These are phyloP conservation scores for Thalassaphorura encarpata DNA, from an alignment of 1,140 invertebrate species.

Conservation along the genomic window DNA sequence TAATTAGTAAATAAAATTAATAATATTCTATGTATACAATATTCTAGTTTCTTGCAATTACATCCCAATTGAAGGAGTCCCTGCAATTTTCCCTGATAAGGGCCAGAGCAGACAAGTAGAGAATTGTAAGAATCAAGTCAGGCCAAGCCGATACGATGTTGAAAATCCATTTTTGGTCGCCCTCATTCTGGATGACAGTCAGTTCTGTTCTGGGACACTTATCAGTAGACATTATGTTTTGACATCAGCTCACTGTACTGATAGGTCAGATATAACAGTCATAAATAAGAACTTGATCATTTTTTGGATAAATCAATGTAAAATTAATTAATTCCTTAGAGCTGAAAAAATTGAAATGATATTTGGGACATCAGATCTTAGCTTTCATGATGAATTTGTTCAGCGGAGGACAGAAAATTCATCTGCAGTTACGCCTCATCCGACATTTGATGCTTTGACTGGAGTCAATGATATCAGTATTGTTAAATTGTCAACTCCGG, in stretches of 20 bases:
- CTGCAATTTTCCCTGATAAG: constrained; percentile 1
- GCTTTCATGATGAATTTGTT: not conserved
- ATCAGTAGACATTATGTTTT: not conserved
- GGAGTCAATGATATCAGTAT: not conserved
- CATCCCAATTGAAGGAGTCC: not conserved
- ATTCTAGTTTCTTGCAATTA: not conserved
- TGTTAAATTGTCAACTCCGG: not conserved
- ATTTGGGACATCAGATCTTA: not conserved
- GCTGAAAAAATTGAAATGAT: not conserved
- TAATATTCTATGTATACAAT: not conserved
- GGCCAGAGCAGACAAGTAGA: not conserved
- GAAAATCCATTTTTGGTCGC: not conserved
- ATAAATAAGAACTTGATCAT: not conserved
- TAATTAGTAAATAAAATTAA: not conserved
- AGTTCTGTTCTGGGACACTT: constrained; percentile 1
- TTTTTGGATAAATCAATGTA: not conserved
- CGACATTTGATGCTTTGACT: not conserved
- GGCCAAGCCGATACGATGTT: not conserved
- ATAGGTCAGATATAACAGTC: not conserved
- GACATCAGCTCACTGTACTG: not conserved
- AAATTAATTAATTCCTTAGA: not conserved
- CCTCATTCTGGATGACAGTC: not conserved
- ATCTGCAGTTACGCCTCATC: not conserved
- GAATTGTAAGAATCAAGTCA: not conserved
- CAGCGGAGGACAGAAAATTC: not conserved